A percentile compares a stretch with the other conserved stretches of the same genome.
phyloP scores from a whole-genome alignment of 2,888 invertebrate genomes.

The Dicyrtoma fusca region DNA sequence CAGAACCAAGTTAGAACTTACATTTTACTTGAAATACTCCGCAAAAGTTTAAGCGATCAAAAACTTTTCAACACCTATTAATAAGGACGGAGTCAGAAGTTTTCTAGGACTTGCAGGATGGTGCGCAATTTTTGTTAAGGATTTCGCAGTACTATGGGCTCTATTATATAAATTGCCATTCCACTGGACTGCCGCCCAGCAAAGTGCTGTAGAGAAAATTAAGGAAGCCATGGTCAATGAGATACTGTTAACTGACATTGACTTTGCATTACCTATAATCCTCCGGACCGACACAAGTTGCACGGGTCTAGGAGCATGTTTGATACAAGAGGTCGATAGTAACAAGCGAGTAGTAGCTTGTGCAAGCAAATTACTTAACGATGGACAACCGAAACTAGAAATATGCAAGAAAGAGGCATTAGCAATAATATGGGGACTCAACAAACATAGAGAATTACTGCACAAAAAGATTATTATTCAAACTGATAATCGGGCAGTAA shows the following conservation, averaged over 20 bases:
- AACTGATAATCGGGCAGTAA: slow-evolving; percentile 4
- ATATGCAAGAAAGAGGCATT: slow-evolving; percentile 20
- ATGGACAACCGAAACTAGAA: not conserved
- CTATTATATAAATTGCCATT: slow-evolving; percentile 40
- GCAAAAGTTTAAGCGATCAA: slow-evolving; percentile 42
- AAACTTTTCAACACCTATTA: slow-evolving; percentile 41
- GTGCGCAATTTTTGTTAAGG: slow-evolving; percentile 41
- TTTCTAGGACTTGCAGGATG: slow-evolving; percentile 43
- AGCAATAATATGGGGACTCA: slow-evolving; percentile 19
- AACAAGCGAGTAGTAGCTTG: slow-evolving; percentile 14
- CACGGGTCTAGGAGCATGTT: slow-evolving; percentile 33
- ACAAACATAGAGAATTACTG: slow-evolving; percentile 11
- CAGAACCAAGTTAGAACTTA: too few relatives aligned
- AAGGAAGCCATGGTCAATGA: slow-evolving; percentile 30
- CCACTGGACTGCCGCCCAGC: not conserved
- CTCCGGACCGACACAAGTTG: slow-evolving; percentile 29
- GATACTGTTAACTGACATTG: slow-evolving; percentile 25
- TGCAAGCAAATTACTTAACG: slow-evolving; percentile 18
- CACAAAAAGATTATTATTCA: slow-evolving; percentile 8
- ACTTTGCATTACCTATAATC: slow-evolving; percentile 15
- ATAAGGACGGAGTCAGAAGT: slow-evolving; percentile 36
- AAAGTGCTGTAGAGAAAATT: slow-evolving; percentile 23
- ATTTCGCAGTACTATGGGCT: slow-evolving; percentile 35
- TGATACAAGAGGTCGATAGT: slow-evolving; percentile 22
- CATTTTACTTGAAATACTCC: slow-evolving; percentile 27